Conservation (phyloP, 2,888 invertebrate genomes). For the Argyresthia albistria region DNA sequence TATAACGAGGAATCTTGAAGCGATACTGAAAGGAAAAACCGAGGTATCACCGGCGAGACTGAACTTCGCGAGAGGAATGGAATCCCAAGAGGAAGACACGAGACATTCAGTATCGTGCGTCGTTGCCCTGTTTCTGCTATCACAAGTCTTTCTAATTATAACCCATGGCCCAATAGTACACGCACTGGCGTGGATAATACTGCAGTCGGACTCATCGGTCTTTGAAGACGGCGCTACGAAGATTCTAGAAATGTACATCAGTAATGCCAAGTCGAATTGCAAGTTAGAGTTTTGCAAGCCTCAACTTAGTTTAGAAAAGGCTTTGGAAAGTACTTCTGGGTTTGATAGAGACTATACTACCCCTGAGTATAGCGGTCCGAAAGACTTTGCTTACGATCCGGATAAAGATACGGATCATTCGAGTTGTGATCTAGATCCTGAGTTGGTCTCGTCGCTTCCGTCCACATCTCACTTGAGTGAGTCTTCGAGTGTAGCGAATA, state of each 20-base stretch:
- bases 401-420: conserved; percentile 49
- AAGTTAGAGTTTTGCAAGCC: conserved; percentile 80
- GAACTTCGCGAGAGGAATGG: conserved; percentile 41
- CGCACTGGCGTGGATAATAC: conserved; percentile 90
- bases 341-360: conserved; percentile 58
- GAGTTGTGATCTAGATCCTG: conserved; percentile 64
- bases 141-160: conserved; percentile 95
- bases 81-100: conserved; percentile 62
- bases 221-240: conserved; percentile 79
- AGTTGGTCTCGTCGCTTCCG: conserved; percentile 61
- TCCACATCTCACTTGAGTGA: conserved; percentile 68
- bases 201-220: conserved; percentile 84
- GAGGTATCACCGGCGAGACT: conserved; percentile 60
- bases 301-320: conserved; percentile 82
- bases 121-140: conserved; percentile 90
- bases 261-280: conserved; percentile 62
- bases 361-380: conserved; percentile 49
- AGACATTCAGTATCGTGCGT: conserved; percentile 89
- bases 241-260: conserved; percentile 76
- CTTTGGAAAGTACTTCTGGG: conserved; percentile 69
- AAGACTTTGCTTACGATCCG: conserved; percentile 43
- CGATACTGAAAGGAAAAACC: conserved; percentile 73
- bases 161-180: conserved; percentile 93
- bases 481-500: conserved; percentile 56
- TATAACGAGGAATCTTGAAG: conserved; percentile 75